Evolutionary conservation across 2,797 vertebrate genomes (phyloP), one percentile per base, ranked within the genome.

Genomic region (Cuniculus paca): DNA sequence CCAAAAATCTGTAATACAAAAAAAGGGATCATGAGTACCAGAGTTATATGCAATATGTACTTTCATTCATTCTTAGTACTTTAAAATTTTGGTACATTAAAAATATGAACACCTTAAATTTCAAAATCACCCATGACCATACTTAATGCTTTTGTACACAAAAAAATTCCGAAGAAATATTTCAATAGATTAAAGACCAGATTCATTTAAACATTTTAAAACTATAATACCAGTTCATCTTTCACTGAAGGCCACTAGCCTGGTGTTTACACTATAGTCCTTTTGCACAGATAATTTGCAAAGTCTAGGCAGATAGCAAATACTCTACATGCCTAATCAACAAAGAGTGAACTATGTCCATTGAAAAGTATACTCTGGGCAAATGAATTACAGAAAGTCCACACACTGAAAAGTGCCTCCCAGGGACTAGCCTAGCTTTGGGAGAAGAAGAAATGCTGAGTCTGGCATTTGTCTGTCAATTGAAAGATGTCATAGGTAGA

Each of bases 291-390:
- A 95, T 72, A 96, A 91, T 97, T 95, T 95, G 75, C 94, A 97
- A 97, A 97, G 86, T 70, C 50, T 68, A 91, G 82, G 90, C 22
- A 90, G 94, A 95, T 45, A 68, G 91, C 87, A 97, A 98, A 97
- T 85, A 97, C 56, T 82, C 93, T 83, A 89, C 72, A 96, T n/a
- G 87, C 82, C 74, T 94, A 90, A 97, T 96, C 91, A 96, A 95
- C 97, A 97, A 95, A 96, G 93, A 95, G 78, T 98, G 98, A 98
- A 97, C 97, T 98, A 88, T 97, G 96, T 82, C 97, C 96, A 84
- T 90, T 93, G 95, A 97, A 97, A 97, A 97, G 91, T 97, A 95
- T 96, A 97, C 96, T 97, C 70, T 97, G 75, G 88, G 97, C 96
- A 95, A 98, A 96, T 97, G 93, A 97, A 63, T 95, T 89, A 96